Percentiles rank a stretch among this genome's conserved stretches.
Conservation (phyloP, 1,140 invertebrate species). For the Brachionus koreanus region DNA sequence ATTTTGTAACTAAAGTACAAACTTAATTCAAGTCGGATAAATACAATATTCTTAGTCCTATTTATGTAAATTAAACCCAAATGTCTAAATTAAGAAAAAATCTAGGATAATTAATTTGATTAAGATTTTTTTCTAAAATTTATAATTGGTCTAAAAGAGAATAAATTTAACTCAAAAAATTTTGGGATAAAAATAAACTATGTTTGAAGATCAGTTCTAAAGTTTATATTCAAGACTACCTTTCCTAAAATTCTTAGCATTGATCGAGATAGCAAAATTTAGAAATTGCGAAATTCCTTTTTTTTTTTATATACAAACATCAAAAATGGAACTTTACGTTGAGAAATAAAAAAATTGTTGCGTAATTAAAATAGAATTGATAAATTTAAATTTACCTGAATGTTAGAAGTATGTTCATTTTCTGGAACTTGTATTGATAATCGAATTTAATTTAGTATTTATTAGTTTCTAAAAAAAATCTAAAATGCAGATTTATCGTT, state of each 20-base stretch:
- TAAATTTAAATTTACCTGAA: slow-evolving; percentile 17
- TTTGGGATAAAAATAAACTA: background rate
- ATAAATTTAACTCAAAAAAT: background rate
- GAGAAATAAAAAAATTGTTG: background rate
- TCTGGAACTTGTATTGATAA: background rate
- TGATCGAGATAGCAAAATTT: background rate
- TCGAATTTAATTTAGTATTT: background rate
- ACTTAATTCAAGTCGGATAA: background rate
- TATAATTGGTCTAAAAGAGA: background rate
- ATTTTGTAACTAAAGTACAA: background rate
- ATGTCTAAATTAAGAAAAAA: slow-evolving; percentile 20
- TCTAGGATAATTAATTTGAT: slow-evolving; percentile 11
- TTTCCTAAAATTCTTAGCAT: background rate
- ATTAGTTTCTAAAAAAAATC: background rate
- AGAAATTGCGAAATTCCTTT: background rate
- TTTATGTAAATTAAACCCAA: background rate
- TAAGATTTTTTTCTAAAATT: background rate
- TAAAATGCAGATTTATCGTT: background rate
- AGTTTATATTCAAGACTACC: background rate
- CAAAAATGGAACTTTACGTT: background rate
- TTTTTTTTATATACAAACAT: background rate
- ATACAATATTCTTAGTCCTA: background rate
- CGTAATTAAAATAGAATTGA: background rate
- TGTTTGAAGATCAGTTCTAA: background rate
- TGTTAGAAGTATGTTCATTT: slow-evolving; percentile 25